A percentile compares a stretch with the other conserved stretches of the same genome.
Conservation (phyloP, 2,797 vertebrate genomes). For the Sphenopsis melanotis region DNA sequence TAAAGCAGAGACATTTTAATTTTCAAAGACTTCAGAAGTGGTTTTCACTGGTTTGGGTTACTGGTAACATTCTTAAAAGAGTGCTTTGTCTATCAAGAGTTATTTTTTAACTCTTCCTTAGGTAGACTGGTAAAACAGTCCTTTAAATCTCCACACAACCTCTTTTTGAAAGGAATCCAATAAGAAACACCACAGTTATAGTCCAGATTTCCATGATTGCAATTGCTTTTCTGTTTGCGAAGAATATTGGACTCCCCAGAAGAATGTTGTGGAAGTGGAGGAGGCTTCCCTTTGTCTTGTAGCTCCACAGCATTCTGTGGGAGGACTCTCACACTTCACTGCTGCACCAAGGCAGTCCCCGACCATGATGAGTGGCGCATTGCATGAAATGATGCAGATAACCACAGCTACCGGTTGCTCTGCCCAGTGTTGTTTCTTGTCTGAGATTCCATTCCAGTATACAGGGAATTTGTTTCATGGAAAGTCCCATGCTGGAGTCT, state of each 20-base stretch:
- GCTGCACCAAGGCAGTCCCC: not conserved
- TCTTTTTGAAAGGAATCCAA: not conserved
- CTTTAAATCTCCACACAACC: not conserved
- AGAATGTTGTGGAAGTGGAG: not conserved
- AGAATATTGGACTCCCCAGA: not conserved
- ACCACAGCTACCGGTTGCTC: not conserved
- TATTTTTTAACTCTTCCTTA: not conserved
- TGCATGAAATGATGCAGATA: not conserved
- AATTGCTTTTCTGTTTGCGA: not conserved
- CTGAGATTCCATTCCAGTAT: not conserved
- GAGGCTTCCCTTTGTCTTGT: not conserved
- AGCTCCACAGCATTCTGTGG: accelerated
- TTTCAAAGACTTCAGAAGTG: not conserved
- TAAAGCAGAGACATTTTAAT: not conserved
- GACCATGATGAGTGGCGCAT: not conserved
- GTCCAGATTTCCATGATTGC: not conserved
- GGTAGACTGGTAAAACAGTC: accelerated
- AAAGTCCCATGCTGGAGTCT: not conserved
- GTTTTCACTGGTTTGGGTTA: not conserved
- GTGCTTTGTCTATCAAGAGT: not conserved
- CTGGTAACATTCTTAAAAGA: not conserved
- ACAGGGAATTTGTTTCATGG: not conserved
- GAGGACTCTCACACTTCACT: not conserved
- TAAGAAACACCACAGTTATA: not conserved
- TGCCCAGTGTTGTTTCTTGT: not conserved